These are phyloP conservation scores for Copidosoma floridanum DNA, from an alignment of 1,140 invertebrate species.

Conservation along the genomic window DNA sequence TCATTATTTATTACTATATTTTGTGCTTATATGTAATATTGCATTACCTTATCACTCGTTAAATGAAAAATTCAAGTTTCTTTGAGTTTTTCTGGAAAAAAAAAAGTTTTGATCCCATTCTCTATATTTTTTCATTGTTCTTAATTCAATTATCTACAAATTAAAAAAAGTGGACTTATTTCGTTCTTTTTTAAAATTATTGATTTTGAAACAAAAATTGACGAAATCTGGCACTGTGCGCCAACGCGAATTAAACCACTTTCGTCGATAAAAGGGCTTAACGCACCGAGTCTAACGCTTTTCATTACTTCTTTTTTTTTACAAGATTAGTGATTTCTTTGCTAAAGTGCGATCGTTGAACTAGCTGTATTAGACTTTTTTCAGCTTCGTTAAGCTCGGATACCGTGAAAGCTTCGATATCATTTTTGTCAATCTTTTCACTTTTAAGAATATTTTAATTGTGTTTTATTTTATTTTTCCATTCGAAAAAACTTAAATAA, in stretches of 20 bases:
- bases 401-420: neutral
- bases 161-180: no score
- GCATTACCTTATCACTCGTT: no score
- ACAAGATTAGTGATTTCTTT: slow-evolving; percentile 17
- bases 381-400: neutral
- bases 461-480: neutral
- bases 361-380: slow-evolving; percentile 11
- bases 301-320: neutral
- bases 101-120: no score
- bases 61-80: no score
- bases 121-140: no score
- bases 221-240: no score
- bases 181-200: no score
- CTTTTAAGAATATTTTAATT: neutral
- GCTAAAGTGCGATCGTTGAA: slow-evolving; percentile 30
- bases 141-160: no score
- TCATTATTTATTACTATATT: no score
- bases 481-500: neutral
- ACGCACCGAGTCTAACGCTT: neutral
- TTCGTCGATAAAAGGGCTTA: slow-evolving; percentile 45
- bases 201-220: no score
- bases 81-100: no score
- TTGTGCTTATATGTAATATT: no score
- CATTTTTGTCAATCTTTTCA: neutral
- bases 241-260: slow-evolving; percentile 46